Evolutionary conservation across 2,888 invertebrate species (phyloP).

Genomic region (Alitta virens): DNA sequence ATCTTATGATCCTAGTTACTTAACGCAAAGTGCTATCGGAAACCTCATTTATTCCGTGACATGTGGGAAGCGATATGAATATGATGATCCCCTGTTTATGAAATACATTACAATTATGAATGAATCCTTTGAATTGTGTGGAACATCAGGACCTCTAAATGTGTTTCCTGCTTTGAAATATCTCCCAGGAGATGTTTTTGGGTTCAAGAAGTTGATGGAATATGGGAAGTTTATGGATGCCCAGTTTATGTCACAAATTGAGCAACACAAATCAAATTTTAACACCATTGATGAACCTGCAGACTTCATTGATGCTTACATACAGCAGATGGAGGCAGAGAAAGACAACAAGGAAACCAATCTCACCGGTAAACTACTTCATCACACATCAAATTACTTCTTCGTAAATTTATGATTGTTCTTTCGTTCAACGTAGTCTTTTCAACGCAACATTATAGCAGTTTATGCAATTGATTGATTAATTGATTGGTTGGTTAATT

Average conservation of each 20-base stretch:
- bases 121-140: slow-evolving; percentile 6
- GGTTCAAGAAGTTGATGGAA: slow-evolving; percentile 6
- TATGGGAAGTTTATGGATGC: neutral
- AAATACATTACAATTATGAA: slow-evolving; percentile 3
- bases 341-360: slow-evolving; percentile 10
- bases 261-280: neutral
- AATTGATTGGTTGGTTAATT: no score
- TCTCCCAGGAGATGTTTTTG: slow-evolving; percentile 8
- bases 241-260: neutral
- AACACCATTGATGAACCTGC: slow-evolving; percentile 24
- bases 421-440: no score
- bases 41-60: slow-evolving; percentile 8
- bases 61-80: slow-evolving; percentile 6
- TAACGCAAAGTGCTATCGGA: slow-evolving; percentile 1
- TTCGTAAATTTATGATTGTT: no score
- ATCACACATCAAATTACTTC: no score
- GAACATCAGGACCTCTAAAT: slow-evolving; percentile 4
- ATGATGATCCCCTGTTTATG: slow-evolving; percentile 6
- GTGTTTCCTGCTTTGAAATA: slow-evolving; percentile 5
- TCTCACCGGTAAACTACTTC: neutral
- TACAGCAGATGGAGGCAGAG: slow-evolving; percentile 29
- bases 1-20: neutral
- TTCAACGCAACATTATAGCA: no score
- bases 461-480: no score
- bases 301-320: slow-evolving; percentile 38